Evolutionary conservation across 1,140 invertebrate species (phyloP), one percentile per base, ranked within the genome.

Genomic region (Zelostemma sp.): DNA sequence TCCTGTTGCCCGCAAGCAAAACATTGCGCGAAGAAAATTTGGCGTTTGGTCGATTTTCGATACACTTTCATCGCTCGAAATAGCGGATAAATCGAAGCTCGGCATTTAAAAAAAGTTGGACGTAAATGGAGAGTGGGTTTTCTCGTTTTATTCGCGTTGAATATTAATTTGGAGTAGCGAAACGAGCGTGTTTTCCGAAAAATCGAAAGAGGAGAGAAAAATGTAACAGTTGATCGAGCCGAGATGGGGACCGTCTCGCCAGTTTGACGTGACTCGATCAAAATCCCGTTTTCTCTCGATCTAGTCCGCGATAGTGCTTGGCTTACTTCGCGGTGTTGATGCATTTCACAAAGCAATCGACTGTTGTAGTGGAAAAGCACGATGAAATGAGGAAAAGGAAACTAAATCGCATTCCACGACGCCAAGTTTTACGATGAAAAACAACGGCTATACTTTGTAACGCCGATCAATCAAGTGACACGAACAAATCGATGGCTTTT

Each of bases 221-320:
- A 38, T 11, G 35, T 38, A 14, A 38, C 35, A 38, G 12, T 2
- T n/a, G 9, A n/a, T 38, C 35, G 9, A 38, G 35, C 62, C 54
- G 53, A 61, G 57, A 54, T 51, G 51, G 38, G 67, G 60, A 54
- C 55, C 12, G 48, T 64, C 40, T 43, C 40, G 43, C 1, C 54
- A 25, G 61, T 65, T 70, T 66, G 62, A 66, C 68, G 62, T 56
- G 62, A 62, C 58, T 62, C 48, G 48, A 64, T 64, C 40, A 38
- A 70, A 25, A 62, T 61, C 47, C 62, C 61, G 68, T 70, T 66
- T 66, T 71, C 62, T 71, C 62, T 71, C 58, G 62, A 70, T 65
- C 68, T 65, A 70, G 68, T 70, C 50, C 57, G 48, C 68, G 68
- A 65, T 70, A 61, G 51, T 61, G 60, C 51, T 47, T 69, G 67